Evolutionary conservation across 2,888 invertebrate genomes (phyloP), one percentile per base, ranked within the genome.

Genomic region (Alviniconcha strummeri): DNA sequence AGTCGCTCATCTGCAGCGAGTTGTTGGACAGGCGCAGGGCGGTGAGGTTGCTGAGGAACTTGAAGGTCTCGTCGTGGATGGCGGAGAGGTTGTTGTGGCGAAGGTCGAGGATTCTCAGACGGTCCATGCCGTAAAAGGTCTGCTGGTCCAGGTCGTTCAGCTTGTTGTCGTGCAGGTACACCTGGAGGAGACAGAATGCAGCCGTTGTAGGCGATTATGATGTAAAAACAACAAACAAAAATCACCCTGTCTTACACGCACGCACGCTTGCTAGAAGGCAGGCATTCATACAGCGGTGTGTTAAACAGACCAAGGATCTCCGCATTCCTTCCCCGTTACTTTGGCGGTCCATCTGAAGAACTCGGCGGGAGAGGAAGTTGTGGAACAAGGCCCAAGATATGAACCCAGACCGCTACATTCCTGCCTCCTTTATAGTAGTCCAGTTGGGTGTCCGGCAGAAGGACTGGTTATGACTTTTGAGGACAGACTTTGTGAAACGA

Each of bases 311-410:
- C 36, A 36, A 36, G 36, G 36, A 36, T 36, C 36, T 36, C 36
- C 36, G 36, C 36, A 36, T 36, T 36, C 72, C 19, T 67, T 76
- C 82, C 67, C 86, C 76, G 11, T 86, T 36, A 36, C 82, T 0
- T 89, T 84, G 64, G 88, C 81, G 15, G 86, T 85, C 92, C 92
- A 92, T 36, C 91, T 91, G 67, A 86, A 88, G 86, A 89, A 87
- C 36, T 86, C 83, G 0, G 17, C 75, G 76, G 7, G 80, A 86
- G 7, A 93, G 82, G 19, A 86, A 84, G 84, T 93, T 92, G 64
- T 88, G 81, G 1, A 92, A 91, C 56, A 93, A 84, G 82, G 93
- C 36, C 36, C 3, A 36, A 36, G 36, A 36, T 36, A 36, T 36
- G 36, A 36, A 36, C 36, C 36, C 36, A 36, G 36, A 36, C 36